Percentiles rank a stretch among this genome's conserved stretches.
Evolutionary conservation across 2,888 invertebrate species (phyloP).

Genomic region (Pyralis farinalis): DNA sequence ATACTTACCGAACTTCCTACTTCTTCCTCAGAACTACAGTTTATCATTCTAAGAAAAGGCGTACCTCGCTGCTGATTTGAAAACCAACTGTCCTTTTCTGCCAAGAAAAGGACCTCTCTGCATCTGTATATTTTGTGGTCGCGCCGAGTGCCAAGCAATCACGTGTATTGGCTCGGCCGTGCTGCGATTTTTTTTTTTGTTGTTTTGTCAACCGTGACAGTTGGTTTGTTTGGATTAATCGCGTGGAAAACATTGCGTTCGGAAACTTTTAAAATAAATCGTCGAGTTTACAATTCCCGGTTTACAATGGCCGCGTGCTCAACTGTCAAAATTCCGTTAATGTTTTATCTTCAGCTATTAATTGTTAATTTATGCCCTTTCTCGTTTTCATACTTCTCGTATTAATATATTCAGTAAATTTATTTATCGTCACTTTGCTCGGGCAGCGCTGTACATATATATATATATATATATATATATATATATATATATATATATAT

Average conservation of each 20-base stretch:
- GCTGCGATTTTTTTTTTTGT: conserved; percentile 21
- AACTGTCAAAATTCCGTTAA: background rate
- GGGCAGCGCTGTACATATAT: no score
- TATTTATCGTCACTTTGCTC: no score
- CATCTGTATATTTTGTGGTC: background rate
- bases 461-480: no score
- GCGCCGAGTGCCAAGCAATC: conserved; percentile 29
- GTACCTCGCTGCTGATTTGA: no score
- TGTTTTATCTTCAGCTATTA: background rate
- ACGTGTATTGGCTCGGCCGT: conserved; percentile 28
- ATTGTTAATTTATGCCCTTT: background rate
- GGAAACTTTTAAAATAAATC: conserved; percentile 8
- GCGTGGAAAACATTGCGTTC: background rate
- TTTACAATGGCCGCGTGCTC: background rate
- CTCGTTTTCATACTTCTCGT: no score
- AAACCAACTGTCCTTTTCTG: no score
- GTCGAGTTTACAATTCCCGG: background rate
- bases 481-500: no score
- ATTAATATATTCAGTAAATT: no score
- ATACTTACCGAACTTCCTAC: no score
- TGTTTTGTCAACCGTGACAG: conserved; percentile 7
- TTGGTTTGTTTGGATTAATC: conserved; percentile 11
- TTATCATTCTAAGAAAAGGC: no score
- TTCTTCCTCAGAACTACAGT: no score
- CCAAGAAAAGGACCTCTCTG: background rate